Evolutionary conservation across 2,888 invertebrate species (phyloP).

Genomic region (Auanema sp.): DNA sequence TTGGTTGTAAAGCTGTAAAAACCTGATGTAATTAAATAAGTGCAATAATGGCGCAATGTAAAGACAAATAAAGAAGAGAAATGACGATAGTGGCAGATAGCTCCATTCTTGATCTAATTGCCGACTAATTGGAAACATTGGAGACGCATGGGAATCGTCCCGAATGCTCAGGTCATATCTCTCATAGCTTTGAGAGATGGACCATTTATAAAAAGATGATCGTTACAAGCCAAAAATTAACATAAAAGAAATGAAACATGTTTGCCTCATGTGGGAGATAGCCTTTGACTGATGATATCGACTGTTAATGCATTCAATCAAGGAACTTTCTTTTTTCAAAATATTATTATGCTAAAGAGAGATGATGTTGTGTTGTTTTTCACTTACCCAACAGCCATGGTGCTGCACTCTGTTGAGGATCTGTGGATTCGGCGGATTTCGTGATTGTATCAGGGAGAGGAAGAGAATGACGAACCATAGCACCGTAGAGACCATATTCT

Average conservation of each 20-base stretch:
- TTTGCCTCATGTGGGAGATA: too few relatives aligned
- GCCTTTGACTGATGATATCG: too few relatives aligned
- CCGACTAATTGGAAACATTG: constrained; percentile 23
- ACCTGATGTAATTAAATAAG: constrained; percentile 24
- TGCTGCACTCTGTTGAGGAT: constrained; percentile 76
- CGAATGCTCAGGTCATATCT: too few relatives aligned
- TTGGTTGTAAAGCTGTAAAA: neutral
- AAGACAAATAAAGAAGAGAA: constrained; percentile 12
- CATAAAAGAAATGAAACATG: neutral
- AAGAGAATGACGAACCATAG: constrained; percentile 98
- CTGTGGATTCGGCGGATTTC: constrained; percentile 88
- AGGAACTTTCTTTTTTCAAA: too few relatives aligned
- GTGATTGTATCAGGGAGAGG: constrained; percentile 97
- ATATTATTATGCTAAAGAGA: neutral
- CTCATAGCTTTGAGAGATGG: too few relatives aligned
- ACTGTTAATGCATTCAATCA: too few relatives aligned
- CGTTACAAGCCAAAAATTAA: neutral
- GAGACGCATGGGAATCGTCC: constrained; percentile 23
- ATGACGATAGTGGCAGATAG: constrained; percentile 16
- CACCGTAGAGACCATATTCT: constrained; percentile 98
- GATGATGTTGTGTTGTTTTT: constrained; percentile 1
- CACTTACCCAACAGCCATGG: constrained; percentile 95
- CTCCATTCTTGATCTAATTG: constrained; percentile 18
- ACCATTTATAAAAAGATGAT: neutral
- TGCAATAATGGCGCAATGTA: constrained; percentile 22